Conservation (phyloP, 2,888 invertebrate species). For the Spodoptera littoralis region DNA sequence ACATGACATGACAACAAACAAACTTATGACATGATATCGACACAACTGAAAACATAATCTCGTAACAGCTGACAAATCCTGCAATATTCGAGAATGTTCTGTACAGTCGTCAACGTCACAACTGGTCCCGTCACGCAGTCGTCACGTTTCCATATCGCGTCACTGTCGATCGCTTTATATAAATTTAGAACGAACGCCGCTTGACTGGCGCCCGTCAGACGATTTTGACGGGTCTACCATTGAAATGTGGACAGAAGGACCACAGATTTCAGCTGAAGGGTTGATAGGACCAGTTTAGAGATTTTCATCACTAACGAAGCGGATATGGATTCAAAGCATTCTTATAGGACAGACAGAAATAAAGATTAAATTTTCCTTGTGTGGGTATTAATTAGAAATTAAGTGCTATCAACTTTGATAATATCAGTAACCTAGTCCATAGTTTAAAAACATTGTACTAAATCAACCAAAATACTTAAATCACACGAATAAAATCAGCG, state of each 20-base stretch:
- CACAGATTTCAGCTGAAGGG: not conserved
- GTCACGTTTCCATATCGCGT: conserved; percentile 77
- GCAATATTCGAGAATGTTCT: conserved; percentile 16
- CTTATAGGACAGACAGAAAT: too few species aligned
- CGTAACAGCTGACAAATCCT: conserved; percentile 15
- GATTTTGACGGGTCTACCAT: conserved; percentile 69
- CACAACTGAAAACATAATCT: conserved; percentile 12
- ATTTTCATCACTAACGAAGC: too few species aligned
- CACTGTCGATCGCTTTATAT: conserved; percentile 80
- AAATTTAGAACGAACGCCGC: conserved; percentile 75
- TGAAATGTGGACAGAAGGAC: conserved; percentile 24
- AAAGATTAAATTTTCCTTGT: too few species aligned
- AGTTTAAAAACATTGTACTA: too few species aligned
- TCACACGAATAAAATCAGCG: too few species aligned
- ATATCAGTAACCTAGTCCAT: too few species aligned
- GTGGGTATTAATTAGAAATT: too few species aligned
- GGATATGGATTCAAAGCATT: too few species aligned
- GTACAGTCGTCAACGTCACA: conserved; percentile 48
- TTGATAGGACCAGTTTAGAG: not conserved
- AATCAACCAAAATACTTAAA: too few species aligned
- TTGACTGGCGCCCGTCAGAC: conserved; percentile 75
- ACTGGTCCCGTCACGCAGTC: conserved; percentile 51
- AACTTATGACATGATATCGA: too few species aligned
- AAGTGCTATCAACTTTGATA: too few species aligned
- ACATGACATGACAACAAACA: too few species aligned